Evolutionary conservation across 2,888 invertebrate genomes (phyloP).

Genomic region (Leistus spinibarbis): DNA sequence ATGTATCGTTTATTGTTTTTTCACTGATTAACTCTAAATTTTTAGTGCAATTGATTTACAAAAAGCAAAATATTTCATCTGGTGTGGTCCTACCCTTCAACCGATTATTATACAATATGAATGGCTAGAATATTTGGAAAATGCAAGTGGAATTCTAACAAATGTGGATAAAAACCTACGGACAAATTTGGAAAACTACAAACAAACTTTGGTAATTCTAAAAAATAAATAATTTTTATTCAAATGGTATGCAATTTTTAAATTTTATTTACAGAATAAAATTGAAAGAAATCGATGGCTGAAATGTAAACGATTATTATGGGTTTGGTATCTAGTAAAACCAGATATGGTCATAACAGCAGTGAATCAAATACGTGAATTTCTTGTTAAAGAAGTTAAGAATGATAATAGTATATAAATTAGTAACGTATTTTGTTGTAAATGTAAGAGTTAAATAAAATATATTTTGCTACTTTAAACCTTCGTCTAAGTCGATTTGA

Average conservation of each 20-base stretch:
- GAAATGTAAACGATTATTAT: slow-evolving; percentile 15
- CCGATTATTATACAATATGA: slow-evolving; percentile 17
- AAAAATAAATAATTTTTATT: neutral
- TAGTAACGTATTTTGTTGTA: neutral
- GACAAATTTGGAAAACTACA: slow-evolving; percentile 13
- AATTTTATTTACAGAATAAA: neutral
- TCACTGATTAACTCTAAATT: neutral
- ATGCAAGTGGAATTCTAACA: neutral
- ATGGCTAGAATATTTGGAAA: slow-evolving; percentile 9
- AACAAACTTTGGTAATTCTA: slow-evolving; percentile 8
- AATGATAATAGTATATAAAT: neutral
- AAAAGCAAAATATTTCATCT: slow-evolving; percentile 10
- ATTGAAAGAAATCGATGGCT: slow-evolving; percentile 23
- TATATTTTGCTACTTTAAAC: too few species aligned
- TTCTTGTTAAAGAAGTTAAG: slow-evolving; percentile 11
- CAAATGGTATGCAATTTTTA: neutral
- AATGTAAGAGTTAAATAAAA: too few species aligned
- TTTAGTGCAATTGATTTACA: slow-evolving; percentile 4
- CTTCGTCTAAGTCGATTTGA: too few species aligned
- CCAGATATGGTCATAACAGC: slow-evolving; percentile 10
- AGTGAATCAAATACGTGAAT: slow-evolving; percentile 11
- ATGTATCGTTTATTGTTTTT: too few species aligned
- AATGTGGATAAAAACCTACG: slow-evolving; percentile 11
- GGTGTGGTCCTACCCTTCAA: slow-evolving; percentile 25
- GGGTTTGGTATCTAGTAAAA: slow-evolving; percentile 21